Percentiles rank a stretch among this genome's conserved stretches.
phyloP scores from a whole-genome alignment of 2,113 vertebrate genomes.

The Paramormyrops kingsleyae region DNA sequence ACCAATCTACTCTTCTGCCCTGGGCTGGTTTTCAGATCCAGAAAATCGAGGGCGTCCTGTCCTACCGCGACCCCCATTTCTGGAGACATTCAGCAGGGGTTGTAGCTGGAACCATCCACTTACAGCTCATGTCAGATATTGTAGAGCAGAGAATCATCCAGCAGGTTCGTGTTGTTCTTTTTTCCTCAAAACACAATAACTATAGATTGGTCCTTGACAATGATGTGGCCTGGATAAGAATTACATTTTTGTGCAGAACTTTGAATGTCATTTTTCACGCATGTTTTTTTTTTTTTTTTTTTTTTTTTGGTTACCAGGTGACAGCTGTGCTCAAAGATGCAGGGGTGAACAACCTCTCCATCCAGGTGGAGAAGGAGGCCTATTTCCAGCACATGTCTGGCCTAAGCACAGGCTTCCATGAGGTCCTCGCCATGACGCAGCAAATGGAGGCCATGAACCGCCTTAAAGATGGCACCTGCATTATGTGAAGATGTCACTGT shows the following conservation, averaged over 20 bases:
- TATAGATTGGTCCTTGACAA: neutral
- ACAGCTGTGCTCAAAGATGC: constrained; percentile 87
- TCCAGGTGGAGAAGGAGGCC: constrained; percentile 97
- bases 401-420: constrained; percentile 89
- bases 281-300: neutral
- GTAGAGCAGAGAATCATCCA: constrained; percentile 91
- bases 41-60: constrained; percentile 91
- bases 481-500: constrained; percentile 68
- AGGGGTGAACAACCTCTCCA: constrained; percentile 87
- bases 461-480: constrained; percentile 86
- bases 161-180: constrained; percentile 63
- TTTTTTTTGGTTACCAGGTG: constrained; percentile 64
- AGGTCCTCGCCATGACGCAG: constrained; percentile 88
- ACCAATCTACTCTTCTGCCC: neutral
- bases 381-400: constrained; percentile 99
- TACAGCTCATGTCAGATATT: constrained; percentile 87
- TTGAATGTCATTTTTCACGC: neutral
- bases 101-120: constrained; percentile 89
- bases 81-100: constrained; percentile 92
- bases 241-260: neutral
- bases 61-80: constrained; percentile 91
- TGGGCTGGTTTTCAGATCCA: constrained; percentile 75
- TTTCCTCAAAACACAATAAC: neutral
- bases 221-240: neutral
- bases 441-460: constrained; percentile 91